Conservation (phyloP, 2,888 invertebrate species). For the Syritta pipiens region DNA sequence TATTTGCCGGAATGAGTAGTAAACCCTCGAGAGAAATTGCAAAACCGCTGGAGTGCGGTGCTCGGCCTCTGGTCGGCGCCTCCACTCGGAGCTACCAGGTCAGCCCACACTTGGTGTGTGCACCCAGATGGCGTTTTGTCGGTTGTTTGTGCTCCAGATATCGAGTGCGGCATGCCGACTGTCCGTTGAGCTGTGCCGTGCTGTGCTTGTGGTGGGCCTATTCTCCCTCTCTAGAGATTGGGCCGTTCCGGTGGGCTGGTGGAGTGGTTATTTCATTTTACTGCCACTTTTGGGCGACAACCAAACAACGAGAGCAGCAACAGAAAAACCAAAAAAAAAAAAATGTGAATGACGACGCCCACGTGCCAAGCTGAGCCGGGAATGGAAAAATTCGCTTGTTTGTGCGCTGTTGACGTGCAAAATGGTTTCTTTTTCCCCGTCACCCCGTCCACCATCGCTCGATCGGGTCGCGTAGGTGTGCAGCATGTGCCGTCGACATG, state of each 20-base stretch:
- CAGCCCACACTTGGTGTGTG: slow-evolving; percentile 35
- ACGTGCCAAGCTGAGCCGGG: slow-evolving; percentile 18
- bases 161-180: too few species aligned
- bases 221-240: not conserved
- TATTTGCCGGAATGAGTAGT: slow-evolving; percentile 11
- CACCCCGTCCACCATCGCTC: too few species aligned
- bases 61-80: too few species aligned
- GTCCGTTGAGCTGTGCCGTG: too few species aligned
- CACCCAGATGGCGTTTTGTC: slow-evolving; percentile 53
- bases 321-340: too few species aligned
- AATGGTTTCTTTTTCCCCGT: too few species aligned
- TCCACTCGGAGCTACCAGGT: slow-evolving; percentile 11
- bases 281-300: slow-evolving; percentile 38
- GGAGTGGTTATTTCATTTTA: slow-evolving; percentile 13
- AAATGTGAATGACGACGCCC: slow-evolving; percentile 60
- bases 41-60: too few species aligned
- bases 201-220: not conserved
- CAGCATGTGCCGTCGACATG: too few species aligned
- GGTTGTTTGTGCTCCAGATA: slow-evolving; percentile 44
- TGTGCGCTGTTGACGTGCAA: slow-evolving; percentile 15
- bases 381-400: slow-evolving; percentile 31
- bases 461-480: too few species aligned
- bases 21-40: not conserved
- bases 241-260: slow-evolving; percentile 1
- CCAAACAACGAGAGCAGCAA: too few species aligned